Percentiles rank a stretch among this genome's conserved stretches.
Evolutionary conservation across 2,888 invertebrate genomes (phyloP).

Genomic region (Odontocerum albicorne): DNA sequence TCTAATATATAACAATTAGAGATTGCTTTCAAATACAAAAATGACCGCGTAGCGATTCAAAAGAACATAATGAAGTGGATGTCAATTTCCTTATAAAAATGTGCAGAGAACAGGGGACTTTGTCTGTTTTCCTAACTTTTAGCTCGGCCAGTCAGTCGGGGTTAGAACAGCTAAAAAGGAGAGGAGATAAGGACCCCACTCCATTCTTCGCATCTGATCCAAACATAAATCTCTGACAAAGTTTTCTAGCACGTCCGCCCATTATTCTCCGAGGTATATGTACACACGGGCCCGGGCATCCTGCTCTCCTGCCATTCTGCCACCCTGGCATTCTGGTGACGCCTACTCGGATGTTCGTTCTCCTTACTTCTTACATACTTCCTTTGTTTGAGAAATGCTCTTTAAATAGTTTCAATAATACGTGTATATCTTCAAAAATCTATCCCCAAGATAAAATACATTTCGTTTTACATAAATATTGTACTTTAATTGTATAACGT

Average conservation of each 20-base stretch:
- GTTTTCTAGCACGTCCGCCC: slow-evolving; percentile 30
- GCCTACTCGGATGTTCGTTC: no score
- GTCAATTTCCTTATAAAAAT: not conserved
- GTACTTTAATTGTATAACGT: no score
- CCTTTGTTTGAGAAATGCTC: no score
- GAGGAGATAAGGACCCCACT: slow-evolving; percentile 23
- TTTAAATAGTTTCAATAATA: no score
- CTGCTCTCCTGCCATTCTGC: no score
- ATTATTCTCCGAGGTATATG: slow-evolving; percentile 18
- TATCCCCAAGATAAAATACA: no score
- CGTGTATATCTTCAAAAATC: no score
- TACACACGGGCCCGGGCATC: slow-evolving; percentile 8
- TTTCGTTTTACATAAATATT: no score
- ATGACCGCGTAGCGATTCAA: no score
- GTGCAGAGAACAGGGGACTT: slow-evolving; percentile 1
- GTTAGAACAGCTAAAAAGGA: slow-evolving; percentile 9
- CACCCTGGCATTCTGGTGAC: slow-evolving; percentile 12
- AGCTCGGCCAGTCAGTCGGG: slow-evolving; percentile 29
- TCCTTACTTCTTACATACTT: no score
- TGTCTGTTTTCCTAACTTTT: slow-evolving; percentile 32
- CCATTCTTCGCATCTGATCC: slow-evolving; percentile 16
- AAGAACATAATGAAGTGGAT: no score
- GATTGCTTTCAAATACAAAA: not conserved
- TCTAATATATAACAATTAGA: not conserved
- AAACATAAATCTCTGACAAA: slow-evolving; percentile 34